Percentiles rank a stretch among this genome's conserved stretches.
Evolutionary conservation across 2,888 invertebrate genomes (phyloP).

Genomic region (Apamea anceps): DNA sequence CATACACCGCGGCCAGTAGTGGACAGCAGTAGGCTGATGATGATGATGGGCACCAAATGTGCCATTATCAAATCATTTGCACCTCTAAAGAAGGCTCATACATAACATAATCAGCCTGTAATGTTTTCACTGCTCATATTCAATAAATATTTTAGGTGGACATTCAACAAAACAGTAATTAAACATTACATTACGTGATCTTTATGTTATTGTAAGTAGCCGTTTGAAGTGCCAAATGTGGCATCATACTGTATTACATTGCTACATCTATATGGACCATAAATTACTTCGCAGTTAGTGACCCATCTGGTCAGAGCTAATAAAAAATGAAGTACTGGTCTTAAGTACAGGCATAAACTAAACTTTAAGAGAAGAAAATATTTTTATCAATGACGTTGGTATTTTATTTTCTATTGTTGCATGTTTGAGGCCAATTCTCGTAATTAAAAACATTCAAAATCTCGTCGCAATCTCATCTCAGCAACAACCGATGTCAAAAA

Average conservation of each 20-base stretch:
- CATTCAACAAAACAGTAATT: conserved; percentile 3
- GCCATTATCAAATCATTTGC: background rate
- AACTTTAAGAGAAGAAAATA: conserved; percentile 6
- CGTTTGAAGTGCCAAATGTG: conserved; percentile 65
- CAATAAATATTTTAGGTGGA: background rate
- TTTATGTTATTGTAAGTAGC: conserved; percentile 43
- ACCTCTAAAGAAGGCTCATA: too few species aligned
- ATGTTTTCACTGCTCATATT: background rate
- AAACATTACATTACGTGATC: conserved; percentile 23
- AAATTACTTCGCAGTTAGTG: conserved; percentile 69
- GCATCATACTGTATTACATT: conserved; percentile 47
- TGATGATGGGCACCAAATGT: background rate
- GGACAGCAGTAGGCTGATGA: background rate
- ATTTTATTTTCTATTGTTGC: background rate
- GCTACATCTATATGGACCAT: conserved; percentile 57
- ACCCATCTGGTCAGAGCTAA: conserved; percentile 76
- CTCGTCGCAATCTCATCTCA: too few species aligned
- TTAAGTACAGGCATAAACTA: conserved; percentile 56
- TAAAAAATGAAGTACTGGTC: conserved; percentile 71
- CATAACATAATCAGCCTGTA: background rate
- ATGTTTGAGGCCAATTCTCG: too few species aligned
- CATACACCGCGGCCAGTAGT: background rate
- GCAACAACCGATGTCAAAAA: too few species aligned
- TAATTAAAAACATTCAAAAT: too few species aligned
- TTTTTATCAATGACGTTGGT: background rate